These are phyloP conservation scores for Anhinga rufa DNA, from an alignment of 2,113 vertebrate species.

Conservation along the genomic window DNA sequence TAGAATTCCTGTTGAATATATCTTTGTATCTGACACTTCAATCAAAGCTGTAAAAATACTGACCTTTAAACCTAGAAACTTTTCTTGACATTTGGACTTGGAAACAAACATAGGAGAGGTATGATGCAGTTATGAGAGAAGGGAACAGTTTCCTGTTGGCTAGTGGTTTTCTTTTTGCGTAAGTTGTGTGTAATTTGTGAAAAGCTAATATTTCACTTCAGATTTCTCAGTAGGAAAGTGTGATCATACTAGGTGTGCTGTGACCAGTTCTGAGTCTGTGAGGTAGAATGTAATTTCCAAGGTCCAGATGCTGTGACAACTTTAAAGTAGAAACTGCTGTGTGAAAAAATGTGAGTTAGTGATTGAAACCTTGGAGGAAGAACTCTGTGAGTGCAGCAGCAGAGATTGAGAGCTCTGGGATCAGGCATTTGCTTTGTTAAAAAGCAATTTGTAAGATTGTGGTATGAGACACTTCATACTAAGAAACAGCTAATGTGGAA, in stretches of 20 bases:
- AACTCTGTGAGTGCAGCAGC: not conserved
- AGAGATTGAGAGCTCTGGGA: not conserved
- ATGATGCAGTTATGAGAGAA: not conserved
- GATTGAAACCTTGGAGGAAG: not conserved
- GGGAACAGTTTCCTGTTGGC: not conserved
- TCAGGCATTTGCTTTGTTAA: not conserved
- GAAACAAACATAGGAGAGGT: not conserved
- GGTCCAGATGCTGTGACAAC: not conserved
- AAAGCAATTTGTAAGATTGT: not conserved
- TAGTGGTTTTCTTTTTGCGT: not conserved
- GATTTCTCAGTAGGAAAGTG: not conserved
- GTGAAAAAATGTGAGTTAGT: not conserved
- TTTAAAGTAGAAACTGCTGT: not conserved
- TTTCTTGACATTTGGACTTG: not conserved
- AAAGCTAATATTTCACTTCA: not conserved
- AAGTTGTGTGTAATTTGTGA: not conserved
- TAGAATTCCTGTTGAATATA: not conserved
- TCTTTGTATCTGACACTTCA: not conserved
- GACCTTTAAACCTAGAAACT: conserved; percentile 3
- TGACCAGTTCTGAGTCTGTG: not conserved
- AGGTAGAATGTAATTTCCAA: not conserved
- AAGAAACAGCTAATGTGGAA: not conserved
- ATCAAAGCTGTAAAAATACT: not conserved
- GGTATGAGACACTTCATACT: not conserved
- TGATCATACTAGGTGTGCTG: not conserved